Base-by-base conservation (phyloP, 2,797 vertebrate genomes). In the Discoglossus pictus region DNA sequence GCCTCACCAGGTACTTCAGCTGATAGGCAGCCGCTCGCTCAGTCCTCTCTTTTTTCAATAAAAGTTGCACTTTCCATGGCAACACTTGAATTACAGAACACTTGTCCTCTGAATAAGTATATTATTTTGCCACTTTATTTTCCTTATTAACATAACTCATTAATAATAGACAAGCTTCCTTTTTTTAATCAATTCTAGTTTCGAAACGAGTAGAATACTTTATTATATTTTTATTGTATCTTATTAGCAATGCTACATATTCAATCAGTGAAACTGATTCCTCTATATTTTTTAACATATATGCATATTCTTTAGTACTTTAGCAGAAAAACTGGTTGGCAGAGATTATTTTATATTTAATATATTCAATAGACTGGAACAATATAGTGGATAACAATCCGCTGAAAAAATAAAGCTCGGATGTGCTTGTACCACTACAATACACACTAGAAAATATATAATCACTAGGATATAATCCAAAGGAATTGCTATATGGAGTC, bases 1-100 rank as follows among this genome's bases (percentile, higher is more conserved):
- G 36, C 23, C 59, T 52, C 43, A 55, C 60, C 52, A 58, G 68
- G 61, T 71, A 58, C 68, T 71, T 71, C 60, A 71, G 44, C 68
- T 58, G 52, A 64, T 52, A 70, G 43, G 35, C 68, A 58, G 68
- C 13, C 52, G 18, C 44, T 38, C 61, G 63, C 34, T 55, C 67
- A 31, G 59, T 6, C 46, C 50, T 56, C 35, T 34, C 42, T 39
- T 50, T 48, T 54, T 71, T 71, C 53, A 64, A 34, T 58, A 64
- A 64, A 71, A 71, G 60, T 71, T 71, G 36, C 11, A 59, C 68
- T 71, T 71, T 64, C 68, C 61, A 71, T 71, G 61, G 47, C 68
- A 64, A 71, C 59, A 64, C 44, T 48, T 71, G 68, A 64, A 71
- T 71, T 64, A 51, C 52, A 63, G 56, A 52, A 63, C 61, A 64